These are phyloP conservation scores for Micrasema longulum DNA, from an alignment of 1,140 invertebrate genomes.

Conservation along the genomic window DNA sequence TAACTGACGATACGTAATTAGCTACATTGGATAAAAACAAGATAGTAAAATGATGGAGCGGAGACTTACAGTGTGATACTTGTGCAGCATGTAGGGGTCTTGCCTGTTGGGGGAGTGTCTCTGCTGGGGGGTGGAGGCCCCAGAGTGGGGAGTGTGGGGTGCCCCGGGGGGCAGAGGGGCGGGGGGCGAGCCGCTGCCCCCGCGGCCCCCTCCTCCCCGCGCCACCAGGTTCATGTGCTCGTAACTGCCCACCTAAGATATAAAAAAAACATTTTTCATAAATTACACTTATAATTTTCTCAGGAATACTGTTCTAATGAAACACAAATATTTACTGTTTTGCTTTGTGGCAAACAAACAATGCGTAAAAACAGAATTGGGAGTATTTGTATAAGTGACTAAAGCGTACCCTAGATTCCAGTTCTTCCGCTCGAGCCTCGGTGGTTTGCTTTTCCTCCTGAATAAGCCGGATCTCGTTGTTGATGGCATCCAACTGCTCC, in stretches of 20 bases:
- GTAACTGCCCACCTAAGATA: conserved; percentile 84
- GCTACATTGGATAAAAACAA: too few species aligned
- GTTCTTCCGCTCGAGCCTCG: conserved; percentile 95
- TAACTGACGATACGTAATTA: too few species aligned
- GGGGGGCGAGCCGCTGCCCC: conserved; percentile 44
- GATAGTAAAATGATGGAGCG: too few species aligned
- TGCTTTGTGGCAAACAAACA: too few species aligned
- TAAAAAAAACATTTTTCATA: too few species aligned
- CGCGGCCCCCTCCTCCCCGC: conserved; percentile 69
- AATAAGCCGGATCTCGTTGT: conserved; percentile 96
- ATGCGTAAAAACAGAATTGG: too few species aligned
- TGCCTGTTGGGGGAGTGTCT: conserved; percentile 55
- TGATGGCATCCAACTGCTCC: conserved; percentile 99
- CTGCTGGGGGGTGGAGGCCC: conserved; percentile 55
- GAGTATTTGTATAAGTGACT: neutral
- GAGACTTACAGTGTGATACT: conserved; percentile 65
- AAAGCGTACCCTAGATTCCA: conserved; percentile 89
- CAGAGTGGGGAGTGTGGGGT: conserved; percentile 50
- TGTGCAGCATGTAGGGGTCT: conserved; percentile 61
- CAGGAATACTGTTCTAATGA: too few species aligned
- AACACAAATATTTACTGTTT: too few species aligned
- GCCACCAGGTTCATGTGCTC: conserved; percentile 92
- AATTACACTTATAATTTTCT: too few species aligned
- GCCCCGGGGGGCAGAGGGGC: conserved; percentile 32
- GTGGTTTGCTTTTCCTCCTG: conserved; percentile 99